Evolutionary conservation across 2,888 invertebrate genomes (phyloP).

Genomic region (Druceiella hillmani): DNA sequence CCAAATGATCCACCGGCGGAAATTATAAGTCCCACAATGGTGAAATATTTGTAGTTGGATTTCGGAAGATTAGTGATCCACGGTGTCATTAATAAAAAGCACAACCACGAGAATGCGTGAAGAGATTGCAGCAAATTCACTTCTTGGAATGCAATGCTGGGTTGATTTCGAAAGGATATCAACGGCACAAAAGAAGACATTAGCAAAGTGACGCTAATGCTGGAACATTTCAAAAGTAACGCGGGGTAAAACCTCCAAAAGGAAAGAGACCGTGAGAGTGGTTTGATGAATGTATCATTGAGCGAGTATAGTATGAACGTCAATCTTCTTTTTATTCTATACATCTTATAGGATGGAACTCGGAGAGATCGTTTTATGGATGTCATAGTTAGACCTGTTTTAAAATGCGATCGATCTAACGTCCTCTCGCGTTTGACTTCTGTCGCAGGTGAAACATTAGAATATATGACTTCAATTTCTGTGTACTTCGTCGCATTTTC

Average conservation of each 20-base stretch:
- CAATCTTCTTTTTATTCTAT: slow-evolving; percentile 36
- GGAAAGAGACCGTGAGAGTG: slow-evolving; percentile 40
- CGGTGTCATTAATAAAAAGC: slow-evolving; percentile 41
- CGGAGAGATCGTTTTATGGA: slow-evolving; percentile 36
- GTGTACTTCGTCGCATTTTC: slow-evolving; percentile 34
- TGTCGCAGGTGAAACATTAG: slow-evolving; percentile 40
- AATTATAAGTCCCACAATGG: slow-evolving; percentile 34
- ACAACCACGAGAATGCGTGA: slow-evolving; percentile 46
- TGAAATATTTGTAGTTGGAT: slow-evolving; percentile 42
- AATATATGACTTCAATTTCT: slow-evolving; percentile 42
- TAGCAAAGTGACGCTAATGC: slow-evolving; percentile 36
- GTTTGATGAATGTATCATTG: slow-evolving; percentile 44
- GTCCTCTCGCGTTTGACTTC: slow-evolving; percentile 43
- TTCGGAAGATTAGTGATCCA: slow-evolving; percentile 44
- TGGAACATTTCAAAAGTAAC: slow-evolving; percentile 36
- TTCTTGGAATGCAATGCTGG: slow-evolving; percentile 37
- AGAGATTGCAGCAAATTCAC: slow-evolving; percentile 41
- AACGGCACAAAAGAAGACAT: slow-evolving; percentile 36
- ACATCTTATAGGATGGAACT: slow-evolving; percentile 44
- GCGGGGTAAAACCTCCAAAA: slow-evolving; percentile 47
- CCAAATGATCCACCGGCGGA: slow-evolving; percentile 39
- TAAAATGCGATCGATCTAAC: slow-evolving; percentile 42
- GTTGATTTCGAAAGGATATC: slow-evolving; percentile 37
- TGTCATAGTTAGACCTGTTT: slow-evolving; percentile 40
- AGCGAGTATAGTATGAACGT: slow-evolving; percentile 36